Percentiles rank a stretch among this genome's conserved stretches.
These are phyloP conservation scores for Pseudococcus longispinus DNA, from an alignment of 2,888 invertebrate species.

Conservation along the genomic window DNA sequence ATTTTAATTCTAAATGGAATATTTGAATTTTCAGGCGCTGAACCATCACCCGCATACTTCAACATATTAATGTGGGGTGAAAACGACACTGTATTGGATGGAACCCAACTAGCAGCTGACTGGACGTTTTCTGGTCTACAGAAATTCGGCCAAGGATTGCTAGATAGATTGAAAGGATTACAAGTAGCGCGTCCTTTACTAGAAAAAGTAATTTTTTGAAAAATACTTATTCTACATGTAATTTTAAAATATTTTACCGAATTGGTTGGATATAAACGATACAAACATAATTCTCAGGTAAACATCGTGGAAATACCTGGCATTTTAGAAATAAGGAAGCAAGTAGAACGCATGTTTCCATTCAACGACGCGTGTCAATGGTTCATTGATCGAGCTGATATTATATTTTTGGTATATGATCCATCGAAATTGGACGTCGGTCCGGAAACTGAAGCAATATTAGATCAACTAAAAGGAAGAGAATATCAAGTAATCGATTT, in stretches of 20 bases:
- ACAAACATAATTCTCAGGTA: constrained; percentile 68
- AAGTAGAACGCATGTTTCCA: constrained; percentile 90
- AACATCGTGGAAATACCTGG: constrained; percentile 97
- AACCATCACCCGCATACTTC: constrained; percentile 91
- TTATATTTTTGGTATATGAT: constrained; percentile 94
- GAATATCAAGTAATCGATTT: constrained; percentile 77
- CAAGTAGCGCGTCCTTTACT: constrained; percentile 82
- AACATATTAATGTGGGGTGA: constrained; percentile 90
- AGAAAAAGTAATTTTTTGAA: constrained; percentile 75
- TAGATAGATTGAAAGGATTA: constrained; percentile 84
- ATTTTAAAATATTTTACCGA: neutral
- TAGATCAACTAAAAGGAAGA: constrained; percentile 92
- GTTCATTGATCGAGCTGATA: constrained; percentile 95
- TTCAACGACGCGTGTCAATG: constrained; percentile 96
- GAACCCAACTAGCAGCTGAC: constrained; percentile 92
- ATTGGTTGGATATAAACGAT: neutral
- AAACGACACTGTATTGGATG: constrained; percentile 83
- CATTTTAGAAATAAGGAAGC: constrained; percentile 90
- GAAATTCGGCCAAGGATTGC: constrained; percentile 92
- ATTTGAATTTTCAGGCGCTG: constrained; percentile 73
- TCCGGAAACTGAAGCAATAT: constrained; percentile 91
- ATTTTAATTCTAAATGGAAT: constrained; percentile 30
- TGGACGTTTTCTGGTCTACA: constrained; percentile 93
- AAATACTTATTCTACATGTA: neutral
- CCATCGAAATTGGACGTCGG: constrained; percentile 95